These are phyloP conservation scores for Epistrophe grossulariae DNA, from an alignment of 2,888 invertebrate species.

Conservation along the genomic window DNA sequence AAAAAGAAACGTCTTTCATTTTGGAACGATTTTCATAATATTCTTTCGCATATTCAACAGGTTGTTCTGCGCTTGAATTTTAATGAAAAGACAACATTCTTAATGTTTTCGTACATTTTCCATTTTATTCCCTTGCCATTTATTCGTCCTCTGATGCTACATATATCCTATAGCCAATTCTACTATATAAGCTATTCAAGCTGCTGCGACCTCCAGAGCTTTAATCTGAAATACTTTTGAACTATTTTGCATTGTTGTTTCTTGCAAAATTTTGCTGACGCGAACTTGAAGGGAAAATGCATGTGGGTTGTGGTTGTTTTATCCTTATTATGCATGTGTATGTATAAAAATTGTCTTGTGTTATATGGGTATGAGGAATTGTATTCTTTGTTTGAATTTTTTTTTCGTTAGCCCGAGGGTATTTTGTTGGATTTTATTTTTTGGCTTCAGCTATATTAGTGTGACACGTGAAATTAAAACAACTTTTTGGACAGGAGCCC, in stretches of 20 bases:
- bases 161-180: background rate
- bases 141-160: background rate
- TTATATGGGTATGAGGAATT: background rate
- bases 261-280: constrained; percentile 39
- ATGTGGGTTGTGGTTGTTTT: constrained; percentile 40
- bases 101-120: constrained; percentile 45
- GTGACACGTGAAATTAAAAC: background rate
- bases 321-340: background rate
- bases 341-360: background rate
- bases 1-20: constrained; percentile 5
- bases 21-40: constrained; percentile 31
- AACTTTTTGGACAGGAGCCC: background rate
- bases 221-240: constrained; percentile 36
- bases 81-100: constrained; percentile 73
- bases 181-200: background rate
- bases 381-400: background rate
- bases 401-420: constrained; percentile 12
- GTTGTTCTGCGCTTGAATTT: constrained; percentile 54
- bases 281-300: constrained; percentile 36
- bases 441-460: background rate
- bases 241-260: constrained; percentile 16
- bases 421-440: background rate
- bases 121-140: background rate
- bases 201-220: background rate
- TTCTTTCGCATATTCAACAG: constrained; percentile 65